Percentiles rank a stretch among this genome's conserved stretches.
Conservation (phyloP, 1,140 invertebrate species). For the Euwallacea fornicatus region DNA sequence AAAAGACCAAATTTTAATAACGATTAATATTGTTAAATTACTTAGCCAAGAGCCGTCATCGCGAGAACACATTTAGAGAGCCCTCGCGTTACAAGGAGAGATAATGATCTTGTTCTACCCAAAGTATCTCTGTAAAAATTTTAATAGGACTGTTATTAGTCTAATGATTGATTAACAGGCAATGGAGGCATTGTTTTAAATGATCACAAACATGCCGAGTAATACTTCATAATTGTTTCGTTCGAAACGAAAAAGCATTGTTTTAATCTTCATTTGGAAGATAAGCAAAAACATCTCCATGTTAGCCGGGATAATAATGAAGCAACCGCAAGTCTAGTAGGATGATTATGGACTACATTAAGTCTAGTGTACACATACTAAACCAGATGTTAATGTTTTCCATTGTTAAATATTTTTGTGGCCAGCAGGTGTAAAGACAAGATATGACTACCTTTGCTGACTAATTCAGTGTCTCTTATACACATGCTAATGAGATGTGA, state of each 20-base stretch:
- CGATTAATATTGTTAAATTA: neutral
- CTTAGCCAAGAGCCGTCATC: conserved; percentile 8
- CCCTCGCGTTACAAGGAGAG: neutral
- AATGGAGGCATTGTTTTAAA: conserved; percentile 19
- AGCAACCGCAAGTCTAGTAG: no score
- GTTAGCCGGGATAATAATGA: no score
- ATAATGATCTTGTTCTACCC: conserved; percentile 13
- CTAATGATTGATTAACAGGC: conserved; percentile 21
- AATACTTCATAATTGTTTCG: conserved; percentile 16
- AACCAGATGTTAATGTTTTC: no score
- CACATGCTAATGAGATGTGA: neutral
- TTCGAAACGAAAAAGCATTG: neutral
- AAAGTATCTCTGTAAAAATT: conserved; percentile 14
- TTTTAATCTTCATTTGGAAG: conserved; percentile 7
- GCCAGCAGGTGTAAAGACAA: no score
- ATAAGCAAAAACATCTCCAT: neutral
- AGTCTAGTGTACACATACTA: no score
- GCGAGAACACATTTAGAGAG: conserved; percentile 9
- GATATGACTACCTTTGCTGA: no score
- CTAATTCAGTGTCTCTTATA: neutral
- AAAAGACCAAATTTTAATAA: no score
- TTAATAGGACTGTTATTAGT: conserved; percentile 14
- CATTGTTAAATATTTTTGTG: no score
- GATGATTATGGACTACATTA: no score
- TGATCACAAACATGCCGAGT: conserved; percentile 6